Percentiles rank a stretch among this genome's conserved stretches.
phyloP scores from a whole-genome alignment of 1,140 invertebrate genomes.

The Tribolium madens region DNA sequence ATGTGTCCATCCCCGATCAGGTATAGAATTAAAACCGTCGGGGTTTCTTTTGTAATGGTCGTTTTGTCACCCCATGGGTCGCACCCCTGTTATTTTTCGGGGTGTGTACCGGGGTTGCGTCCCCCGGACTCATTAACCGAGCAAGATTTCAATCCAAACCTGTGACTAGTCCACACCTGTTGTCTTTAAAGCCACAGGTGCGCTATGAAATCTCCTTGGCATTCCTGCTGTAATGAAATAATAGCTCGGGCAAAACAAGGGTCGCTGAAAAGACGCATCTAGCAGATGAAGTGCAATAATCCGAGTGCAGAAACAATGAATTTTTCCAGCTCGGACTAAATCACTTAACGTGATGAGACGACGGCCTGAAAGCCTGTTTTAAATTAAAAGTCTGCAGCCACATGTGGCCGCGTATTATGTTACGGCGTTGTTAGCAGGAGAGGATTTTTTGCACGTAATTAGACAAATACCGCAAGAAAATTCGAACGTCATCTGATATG shows the following conservation, averaged over 20 bases:
- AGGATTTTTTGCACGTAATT: conserved; percentile 2
- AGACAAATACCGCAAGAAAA: conserved; percentile 1
- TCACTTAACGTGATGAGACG: conserved; percentile 44
- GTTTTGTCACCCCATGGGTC: background rate
- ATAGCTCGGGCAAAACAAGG: background rate
- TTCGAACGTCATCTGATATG: conserved; percentile 35
- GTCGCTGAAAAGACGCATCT: background rate
- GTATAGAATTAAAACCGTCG: background rate
- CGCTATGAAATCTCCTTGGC: conserved; percentile 23
- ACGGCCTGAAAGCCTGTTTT: conserved; percentile 42
- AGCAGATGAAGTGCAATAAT: conserved; percentile 42
- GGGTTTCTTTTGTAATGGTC: background rate
- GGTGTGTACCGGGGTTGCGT: conserved; percentile 3
- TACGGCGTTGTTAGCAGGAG: background rate
- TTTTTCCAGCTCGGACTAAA: conserved; percentile 8
- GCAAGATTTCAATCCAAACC: background rate
- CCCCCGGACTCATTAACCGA: conserved; percentile 9
- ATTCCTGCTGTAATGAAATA: background rate
- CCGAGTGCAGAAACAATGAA: conserved; percentile 30
- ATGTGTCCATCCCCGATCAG: background rate
- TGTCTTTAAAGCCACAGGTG: conserved; percentile 2
- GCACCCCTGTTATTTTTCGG: background rate
- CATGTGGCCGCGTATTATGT: conserved; percentile 39
- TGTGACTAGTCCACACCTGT: conserved; percentile 9
- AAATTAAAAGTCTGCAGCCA: conserved; percentile 44